Percentiles rank a stretch among this genome's conserved stretches.
Conservation (phyloP, 2,888 invertebrate genomes). For the Cheilosia pagana region DNA sequence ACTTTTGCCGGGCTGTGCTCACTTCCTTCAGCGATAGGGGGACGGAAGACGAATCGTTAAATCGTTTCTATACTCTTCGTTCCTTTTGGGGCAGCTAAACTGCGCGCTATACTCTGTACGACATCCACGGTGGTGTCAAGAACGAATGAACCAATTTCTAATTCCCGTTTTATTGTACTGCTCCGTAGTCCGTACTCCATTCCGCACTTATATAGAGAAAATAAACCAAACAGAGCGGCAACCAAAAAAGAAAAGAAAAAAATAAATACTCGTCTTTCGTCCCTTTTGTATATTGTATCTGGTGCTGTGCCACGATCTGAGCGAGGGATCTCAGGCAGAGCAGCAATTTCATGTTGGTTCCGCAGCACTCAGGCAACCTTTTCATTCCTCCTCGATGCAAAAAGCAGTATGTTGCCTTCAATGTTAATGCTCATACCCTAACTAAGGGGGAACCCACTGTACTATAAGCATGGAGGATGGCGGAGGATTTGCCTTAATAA, state of each 20-base stretch:
- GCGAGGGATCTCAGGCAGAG: conserved; percentile 14
- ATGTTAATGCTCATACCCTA: conserved; percentile 60
- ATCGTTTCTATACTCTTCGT: conserved; percentile 14
- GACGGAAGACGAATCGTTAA: conserved; percentile 48
- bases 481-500: conserved; percentile 66
- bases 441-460: conserved; percentile 1
- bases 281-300: conserved; percentile 14
- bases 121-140: conserved; percentile 54
- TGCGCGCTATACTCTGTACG: conserved; percentile 26
- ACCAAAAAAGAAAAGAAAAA: conserved; percentile 6
- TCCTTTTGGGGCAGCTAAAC: conserved; percentile 15
- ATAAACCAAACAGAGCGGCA: conserved; percentile 26
- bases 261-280: conserved; percentile 33
- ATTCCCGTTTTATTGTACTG: conserved; percentile 69
- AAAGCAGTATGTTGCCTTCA: conserved; percentile 45
- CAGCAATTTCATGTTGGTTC: conserved; percentile 58
- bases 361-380: conserved; percentile 24
- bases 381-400: conserved; percentile 10
- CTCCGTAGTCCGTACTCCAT: conserved; percentile 40
- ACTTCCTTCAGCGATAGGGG: conserved; percentile 2
- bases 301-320: neutral
- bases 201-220: conserved; percentile 42
- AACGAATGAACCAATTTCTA: conserved; percentile 74
- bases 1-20: conserved; percentile 38
- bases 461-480: conserved; percentile 11